Percentiles rank a stretch among this genome's conserved stretches.
Evolutionary conservation across 2,888 invertebrate species (phyloP).

Genomic region (Acronicta alni): DNA sequence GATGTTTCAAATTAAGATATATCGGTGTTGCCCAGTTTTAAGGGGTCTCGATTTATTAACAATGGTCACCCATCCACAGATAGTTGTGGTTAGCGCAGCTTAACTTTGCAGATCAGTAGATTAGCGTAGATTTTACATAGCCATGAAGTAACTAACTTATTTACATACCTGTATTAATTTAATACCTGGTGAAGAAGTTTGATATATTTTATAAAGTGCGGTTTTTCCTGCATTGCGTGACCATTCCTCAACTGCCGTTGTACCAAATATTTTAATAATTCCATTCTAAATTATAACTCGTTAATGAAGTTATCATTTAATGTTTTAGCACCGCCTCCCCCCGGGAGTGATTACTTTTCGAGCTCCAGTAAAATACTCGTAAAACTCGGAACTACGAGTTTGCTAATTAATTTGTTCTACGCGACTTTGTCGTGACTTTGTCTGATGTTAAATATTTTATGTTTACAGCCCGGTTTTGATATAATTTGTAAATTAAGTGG

Average conservation of each 20-base stretch:
- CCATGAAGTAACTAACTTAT: no score
- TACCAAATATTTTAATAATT: slow-evolving; percentile 52
- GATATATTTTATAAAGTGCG: slow-evolving; percentile 14
- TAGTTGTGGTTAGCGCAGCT: no score
- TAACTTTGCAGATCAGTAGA: no score
- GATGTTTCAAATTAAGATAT: no score
- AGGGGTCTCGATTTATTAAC: no score
- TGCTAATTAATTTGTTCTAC: slow-evolving; percentile 51
- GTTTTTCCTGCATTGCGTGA: slow-evolving; percentile 39
- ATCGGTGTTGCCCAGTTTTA: no score
- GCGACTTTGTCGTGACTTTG: slow-evolving; percentile 45
- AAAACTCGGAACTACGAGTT: slow-evolving; percentile 46
- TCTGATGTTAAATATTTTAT: slow-evolving; percentile 45
- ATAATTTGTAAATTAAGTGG: slow-evolving; percentile 46
- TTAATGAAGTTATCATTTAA: slow-evolving; percentile 58
- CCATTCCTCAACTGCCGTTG: slow-evolving; percentile 42
- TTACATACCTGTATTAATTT: no score
- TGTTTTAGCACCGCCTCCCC: slow-evolving; percentile 47
- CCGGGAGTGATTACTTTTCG: slow-evolving; percentile 50
- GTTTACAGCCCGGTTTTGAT: slow-evolving; percentile 44
- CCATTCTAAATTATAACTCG: slow-evolving; percentile 52
- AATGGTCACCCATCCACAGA: no score
- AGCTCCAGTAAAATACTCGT: slow-evolving; percentile 52
- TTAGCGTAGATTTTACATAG: no score
- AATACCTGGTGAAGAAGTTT: slow-evolving; percentile 1